phyloP scores from a whole-genome alignment of 2,797 vertebrate species.

The Gymnocypris eckloni region DNA sequence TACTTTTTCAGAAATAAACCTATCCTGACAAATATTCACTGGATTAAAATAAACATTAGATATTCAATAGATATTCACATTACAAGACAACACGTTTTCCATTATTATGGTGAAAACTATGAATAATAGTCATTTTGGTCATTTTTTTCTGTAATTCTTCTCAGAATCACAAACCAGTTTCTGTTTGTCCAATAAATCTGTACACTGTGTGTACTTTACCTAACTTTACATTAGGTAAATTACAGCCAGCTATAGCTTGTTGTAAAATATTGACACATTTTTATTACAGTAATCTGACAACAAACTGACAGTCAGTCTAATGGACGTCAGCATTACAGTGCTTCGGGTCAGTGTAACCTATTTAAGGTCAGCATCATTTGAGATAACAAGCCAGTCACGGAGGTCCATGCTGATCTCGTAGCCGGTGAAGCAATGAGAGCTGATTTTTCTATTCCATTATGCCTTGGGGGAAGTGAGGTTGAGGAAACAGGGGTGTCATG shows the following conservation, averaged over 20 bases:
- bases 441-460: slow-evolving; percentile 32
- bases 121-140: not conserved
- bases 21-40: not conserved
- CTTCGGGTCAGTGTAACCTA: slow-evolving; percentile 6
- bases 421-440: slow-evolving; percentile 32
- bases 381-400: slow-evolving; percentile 23
- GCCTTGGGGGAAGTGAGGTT: slow-evolving; percentile 37
- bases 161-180: not conserved
- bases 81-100: not conserved
- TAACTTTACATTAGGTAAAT: not conserved
- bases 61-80: not conserved
- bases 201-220: not conserved
- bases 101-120: slow-evolving; percentile 20
- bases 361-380: slow-evolving; percentile 36
- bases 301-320: slow-evolving; percentile 21
- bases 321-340: slow-evolving; percentile 14
- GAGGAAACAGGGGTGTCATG: slow-evolving; percentile 51
- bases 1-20: not conserved
- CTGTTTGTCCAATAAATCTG: not conserved
- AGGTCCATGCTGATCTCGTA: slow-evolving; percentile 35
- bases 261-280: not conserved
- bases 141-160: not conserved
- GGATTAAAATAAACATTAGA: not conserved
- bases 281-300: not conserved
- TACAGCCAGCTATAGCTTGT: slow-evolving; percentile 1